Evolutionary conservation across 2,888 invertebrate genomes (phyloP), one percentile per base, ranked within the genome.

Genomic region (Lacanobia wlatinum): DNA sequence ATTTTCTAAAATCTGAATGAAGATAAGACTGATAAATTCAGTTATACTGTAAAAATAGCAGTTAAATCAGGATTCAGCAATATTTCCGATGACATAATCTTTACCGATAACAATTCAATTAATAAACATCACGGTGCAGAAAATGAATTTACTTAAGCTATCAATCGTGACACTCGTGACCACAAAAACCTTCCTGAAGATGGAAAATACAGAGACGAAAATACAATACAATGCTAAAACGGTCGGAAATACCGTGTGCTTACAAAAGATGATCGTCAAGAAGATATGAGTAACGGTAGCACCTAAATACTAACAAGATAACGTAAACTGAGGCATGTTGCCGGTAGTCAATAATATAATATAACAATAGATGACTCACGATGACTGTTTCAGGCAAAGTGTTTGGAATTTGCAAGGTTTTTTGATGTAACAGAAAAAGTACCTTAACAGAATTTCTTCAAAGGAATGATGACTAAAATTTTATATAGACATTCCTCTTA

Each of bases 291-390:
- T 73, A 67, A 81, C 46, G 14, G 66, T 71, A 61, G 68, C 68
- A 69, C 61, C 55, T 66, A 48, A 73, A 68, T 59, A 83, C 48
- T 83, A 70, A 71, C 58, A 63, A 71, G 70, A 76, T 78, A 76
- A 53, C 58, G 61, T 78, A 76, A 72, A 78, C 62, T 58, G 21
- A 66, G 34, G 40, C 60, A 65, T 80, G 56, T 53, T 48, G 72
- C 53, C 18, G 23, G 72, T 58, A 78, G 64, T 60, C 70, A 80
- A 80, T 66, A 76, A 73, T 63, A 82, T 63, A 73, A 65, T 70
- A 50, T 73, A 76, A 74, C 71, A 78, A 78, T 72, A 63, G 74
- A 73, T 82, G 80, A 82, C 53, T 82, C 83, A 82, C 12, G 62
- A n/a, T 28, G 23, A 50, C 43, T 18, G 50, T 21, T 28, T 50